Percentiles rank a stretch among this genome's conserved stretches.
Evolutionary conservation across 2,797 vertebrate species (phyloP).

Genomic region (Moxostoma hubbsi): DNA sequence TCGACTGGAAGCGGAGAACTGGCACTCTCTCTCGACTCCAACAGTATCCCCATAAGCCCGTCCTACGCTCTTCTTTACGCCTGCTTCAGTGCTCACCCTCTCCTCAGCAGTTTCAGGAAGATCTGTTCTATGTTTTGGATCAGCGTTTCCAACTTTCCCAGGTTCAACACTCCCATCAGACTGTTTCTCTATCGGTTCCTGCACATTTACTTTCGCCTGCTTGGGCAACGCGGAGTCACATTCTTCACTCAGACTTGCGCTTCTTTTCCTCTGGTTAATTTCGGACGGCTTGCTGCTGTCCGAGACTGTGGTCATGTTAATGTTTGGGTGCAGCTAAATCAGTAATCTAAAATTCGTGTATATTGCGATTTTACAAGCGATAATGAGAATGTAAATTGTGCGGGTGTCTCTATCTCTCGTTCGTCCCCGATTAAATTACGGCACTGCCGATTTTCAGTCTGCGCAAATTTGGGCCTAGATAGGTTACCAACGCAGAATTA

Average conservation of each 20-base stretch:
- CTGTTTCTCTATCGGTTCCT: conserved; percentile 14
- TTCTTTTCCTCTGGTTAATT: conserved; percentile 70
- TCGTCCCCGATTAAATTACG: conserved; percentile 35
- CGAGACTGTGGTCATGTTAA: conserved; percentile 76
- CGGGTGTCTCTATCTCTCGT: neutral
- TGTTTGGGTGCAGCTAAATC: conserved; percentile 30
- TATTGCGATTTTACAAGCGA: neutral
- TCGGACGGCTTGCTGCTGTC: conserved; percentile 68
- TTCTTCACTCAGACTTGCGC: conserved; percentile 67
- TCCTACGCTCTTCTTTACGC: neutral
- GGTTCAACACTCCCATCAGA: conserved; percentile 34
- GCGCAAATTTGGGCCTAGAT: conserved; percentile 55
- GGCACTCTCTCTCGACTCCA: conserved; percentile 40
- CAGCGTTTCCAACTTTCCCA: conserved; percentile 25
- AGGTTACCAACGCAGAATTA: conserved; percentile 13
- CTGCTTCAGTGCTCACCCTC: conserved; percentile 52
- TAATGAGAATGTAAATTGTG: neutral
- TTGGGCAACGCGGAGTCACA: conserved; percentile 64
- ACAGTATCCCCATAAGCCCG: neutral
- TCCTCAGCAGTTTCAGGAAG: conserved; percentile 58
- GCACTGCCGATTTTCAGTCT: conserved; percentile 40
- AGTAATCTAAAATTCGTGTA: neutral
- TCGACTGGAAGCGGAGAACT: conserved; percentile 49
- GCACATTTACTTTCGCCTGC: conserved; percentile 66
- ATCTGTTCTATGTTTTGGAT: conserved; percentile 4